Conservation (phyloP, 2,797 vertebrate genomes). For the Anguilla obscura region DNA sequence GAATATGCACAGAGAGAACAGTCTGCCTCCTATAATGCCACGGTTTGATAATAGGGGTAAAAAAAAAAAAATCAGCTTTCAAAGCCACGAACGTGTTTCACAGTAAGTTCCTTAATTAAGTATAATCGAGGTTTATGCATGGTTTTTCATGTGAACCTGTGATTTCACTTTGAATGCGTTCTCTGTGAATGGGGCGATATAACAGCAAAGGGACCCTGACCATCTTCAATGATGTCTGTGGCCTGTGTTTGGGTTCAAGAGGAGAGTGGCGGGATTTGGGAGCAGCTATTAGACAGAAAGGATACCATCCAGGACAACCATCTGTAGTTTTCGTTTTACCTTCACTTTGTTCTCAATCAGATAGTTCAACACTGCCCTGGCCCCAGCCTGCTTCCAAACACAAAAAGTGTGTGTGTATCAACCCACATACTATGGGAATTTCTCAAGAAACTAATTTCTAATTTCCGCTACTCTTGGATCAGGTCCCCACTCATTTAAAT, state of each 20-base stretch:
- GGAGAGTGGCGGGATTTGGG: neutral
- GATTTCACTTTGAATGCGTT: neutral
- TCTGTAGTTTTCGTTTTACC: neutral
- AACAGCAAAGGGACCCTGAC: neutral
- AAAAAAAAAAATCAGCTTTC: conserved; percentile 65
- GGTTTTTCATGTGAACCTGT: neutral
- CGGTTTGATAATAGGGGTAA: conserved; percentile 49
- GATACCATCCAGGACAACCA: neutral
- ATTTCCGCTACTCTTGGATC: conserved; percentile 47
- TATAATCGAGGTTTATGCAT: conserved; percentile 13
- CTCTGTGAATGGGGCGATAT: neutral
- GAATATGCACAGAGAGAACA: conserved; percentile 46
- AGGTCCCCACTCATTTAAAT: conserved; percentile 36
- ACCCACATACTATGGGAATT: neutral
- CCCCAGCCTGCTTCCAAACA: neutral
- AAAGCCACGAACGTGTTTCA: conserved; percentile 54
- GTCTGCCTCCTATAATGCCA: conserved; percentile 47
- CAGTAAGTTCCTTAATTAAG: conserved; percentile 50
- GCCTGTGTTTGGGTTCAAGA: neutral
- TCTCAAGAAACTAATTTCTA: conserved; percentile 40
- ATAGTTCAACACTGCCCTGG: neutral
- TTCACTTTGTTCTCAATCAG: neutral
- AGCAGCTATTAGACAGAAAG: neutral
- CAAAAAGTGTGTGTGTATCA: neutral
- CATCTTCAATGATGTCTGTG: neutral